Percentiles rank a stretch among this genome's conserved stretches.
These are phyloP conservation scores for Eulemur macaco DNA, from an alignment of 2,113 vertebrate genomes.

Conservation along the genomic window DNA sequence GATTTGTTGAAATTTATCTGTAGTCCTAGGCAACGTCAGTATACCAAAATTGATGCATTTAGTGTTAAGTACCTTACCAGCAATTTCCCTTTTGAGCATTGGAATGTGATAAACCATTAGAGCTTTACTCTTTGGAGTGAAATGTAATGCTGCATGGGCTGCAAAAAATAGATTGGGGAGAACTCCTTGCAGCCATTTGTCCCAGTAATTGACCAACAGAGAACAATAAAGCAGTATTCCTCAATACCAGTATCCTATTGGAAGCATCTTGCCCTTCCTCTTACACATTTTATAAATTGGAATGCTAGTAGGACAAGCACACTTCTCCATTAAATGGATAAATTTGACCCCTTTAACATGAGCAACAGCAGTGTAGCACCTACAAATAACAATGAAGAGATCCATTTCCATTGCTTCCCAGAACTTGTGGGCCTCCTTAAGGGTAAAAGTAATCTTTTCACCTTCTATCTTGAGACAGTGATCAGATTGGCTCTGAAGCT, in stretches of 20 bases:
- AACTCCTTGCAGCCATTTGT: conserved; percentile 62
- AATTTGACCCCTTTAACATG: conserved; percentile 49
- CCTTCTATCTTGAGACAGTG: background rate
- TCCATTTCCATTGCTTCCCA: conserved; percentile 27
- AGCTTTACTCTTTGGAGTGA: conserved; percentile 53
- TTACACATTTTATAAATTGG: conserved; percentile 50
- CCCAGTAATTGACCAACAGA: conserved; percentile 55
- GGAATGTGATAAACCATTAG: conserved; percentile 65
- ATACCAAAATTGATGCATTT: conserved; percentile 68
- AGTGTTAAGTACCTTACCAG: conserved; percentile 70
- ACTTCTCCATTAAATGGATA: conserved; percentile 62
- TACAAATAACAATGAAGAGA: conserved; percentile 35
- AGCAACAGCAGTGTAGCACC: background rate
- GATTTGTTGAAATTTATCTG: conserved; percentile 74
- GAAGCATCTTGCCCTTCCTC: conserved; percentile 50
- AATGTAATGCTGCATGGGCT: conserved; percentile 51
- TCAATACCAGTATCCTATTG: background rate
- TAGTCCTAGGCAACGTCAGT: conserved; percentile 49
- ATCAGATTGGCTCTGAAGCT: background rate
- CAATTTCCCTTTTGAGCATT: conserved; percentile 74
- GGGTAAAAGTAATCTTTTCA: conserved; percentile 40
- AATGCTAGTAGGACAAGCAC: conserved; percentile 63
- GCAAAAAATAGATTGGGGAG: conserved; percentile 49
- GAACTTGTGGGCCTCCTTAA: conserved; percentile 41
- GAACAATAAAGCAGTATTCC: conserved; percentile 51